Conservation (phyloP, 2,797 vertebrate genomes). For the Micropoecilia bifurca region DNA sequence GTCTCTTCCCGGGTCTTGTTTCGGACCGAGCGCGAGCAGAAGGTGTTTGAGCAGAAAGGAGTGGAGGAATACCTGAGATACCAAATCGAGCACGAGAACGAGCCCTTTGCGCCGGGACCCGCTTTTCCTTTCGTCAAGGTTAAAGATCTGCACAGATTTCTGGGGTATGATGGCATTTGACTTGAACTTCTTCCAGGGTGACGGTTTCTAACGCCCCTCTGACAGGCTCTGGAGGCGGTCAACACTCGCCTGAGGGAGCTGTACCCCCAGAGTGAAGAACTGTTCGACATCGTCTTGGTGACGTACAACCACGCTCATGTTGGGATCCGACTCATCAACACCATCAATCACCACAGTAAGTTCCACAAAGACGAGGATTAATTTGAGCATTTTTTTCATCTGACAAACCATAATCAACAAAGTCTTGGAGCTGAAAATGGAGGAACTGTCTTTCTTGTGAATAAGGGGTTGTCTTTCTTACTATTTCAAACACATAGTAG, state of each 20-base stretch:
- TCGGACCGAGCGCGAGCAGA: slow-evolving; percentile 93
- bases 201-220: slow-evolving; percentile 14
- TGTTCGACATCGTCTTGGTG: slow-evolving; percentile 96
- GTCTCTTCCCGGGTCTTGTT: slow-evolving; percentile 95
- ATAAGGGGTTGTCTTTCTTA: background rate
- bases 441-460: background rate
- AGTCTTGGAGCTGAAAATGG: background rate
- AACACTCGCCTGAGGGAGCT: slow-evolving; percentile 87
- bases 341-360: slow-evolving; percentile 98
- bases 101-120: slow-evolving; percentile 92
- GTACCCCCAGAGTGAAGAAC: slow-evolving; percentile 93
- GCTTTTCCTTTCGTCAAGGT: slow-evolving; percentile 97
- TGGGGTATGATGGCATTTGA: background rate
- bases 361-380: background rate
- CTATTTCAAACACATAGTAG: background rate
- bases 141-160: slow-evolving; percentile 16
- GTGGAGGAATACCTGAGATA: slow-evolving; percentile 94
- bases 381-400: background rate
- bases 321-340: slow-evolving; percentile 96
- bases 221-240: slow-evolving; percentile 92
- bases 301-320: slow-evolving; percentile 98
- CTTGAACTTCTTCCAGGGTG: slow-evolving; percentile 3
- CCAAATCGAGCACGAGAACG: slow-evolving; percentile 94
- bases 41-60: slow-evolving; percentile 88
- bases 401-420: background rate